Percentiles rank a stretch among this genome's conserved stretches.
Evolutionary conservation across 2,797 vertebrate species (phyloP).

Genomic region (Centroberyx gerrardi): DNA sequence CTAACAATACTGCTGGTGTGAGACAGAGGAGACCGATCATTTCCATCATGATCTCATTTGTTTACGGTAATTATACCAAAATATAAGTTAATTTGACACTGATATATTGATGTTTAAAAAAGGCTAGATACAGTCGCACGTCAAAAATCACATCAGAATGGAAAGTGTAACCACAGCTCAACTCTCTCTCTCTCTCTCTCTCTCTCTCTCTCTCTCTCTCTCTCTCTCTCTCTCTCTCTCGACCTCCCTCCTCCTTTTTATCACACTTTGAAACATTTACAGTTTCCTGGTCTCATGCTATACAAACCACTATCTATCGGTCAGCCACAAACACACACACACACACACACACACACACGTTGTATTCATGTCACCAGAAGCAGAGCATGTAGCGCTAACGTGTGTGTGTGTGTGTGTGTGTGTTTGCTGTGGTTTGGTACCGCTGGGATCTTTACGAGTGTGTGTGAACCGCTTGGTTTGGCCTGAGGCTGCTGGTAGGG

Average conservation of each 20-base stretch:
- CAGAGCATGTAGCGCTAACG: no score
- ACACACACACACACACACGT: conserved; percentile 1
- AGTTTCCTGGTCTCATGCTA: neutral
- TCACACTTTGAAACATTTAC: neutral
- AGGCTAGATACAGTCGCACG: no score
- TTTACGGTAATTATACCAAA: no score
- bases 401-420: conserved; percentile 24
- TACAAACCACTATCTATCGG: neutral
- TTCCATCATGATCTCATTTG: no score
- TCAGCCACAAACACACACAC: neutral
- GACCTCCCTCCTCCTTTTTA: no score
- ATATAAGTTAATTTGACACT: no score
- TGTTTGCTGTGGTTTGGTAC: conserved; percentile 29
- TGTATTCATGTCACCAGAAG: neutral
- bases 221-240: neutral
- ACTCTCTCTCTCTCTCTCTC: neutral
- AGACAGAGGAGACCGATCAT: no score
- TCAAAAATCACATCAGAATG: no score
- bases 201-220: neutral
- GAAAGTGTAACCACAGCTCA: no score
- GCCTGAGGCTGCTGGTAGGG: conserved; percentile 53
- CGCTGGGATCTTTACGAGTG: conserved; percentile 73
- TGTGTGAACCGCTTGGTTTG: conserved; percentile 58
- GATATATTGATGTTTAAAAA: no score
- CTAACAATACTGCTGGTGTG: no score